Conservation (phyloP, 2,113 vertebrate species). For the Tychaedon coryphoeus region DNA sequence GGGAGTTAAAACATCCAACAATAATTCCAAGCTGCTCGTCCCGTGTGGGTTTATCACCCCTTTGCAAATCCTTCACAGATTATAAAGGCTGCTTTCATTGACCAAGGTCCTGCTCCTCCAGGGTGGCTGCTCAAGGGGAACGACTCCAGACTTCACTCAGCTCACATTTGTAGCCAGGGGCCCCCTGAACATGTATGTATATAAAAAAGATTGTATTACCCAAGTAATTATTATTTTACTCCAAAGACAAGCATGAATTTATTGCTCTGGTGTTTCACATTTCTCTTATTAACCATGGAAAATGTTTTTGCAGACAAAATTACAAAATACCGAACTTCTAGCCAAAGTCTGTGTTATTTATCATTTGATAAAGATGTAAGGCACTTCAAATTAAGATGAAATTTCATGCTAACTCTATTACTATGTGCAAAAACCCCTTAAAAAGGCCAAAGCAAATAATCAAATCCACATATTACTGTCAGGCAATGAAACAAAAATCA, state of each 20-base stretch:
- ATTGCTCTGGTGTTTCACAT: not conserved
- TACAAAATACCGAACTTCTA: not conserved
- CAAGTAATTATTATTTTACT: not conserved
- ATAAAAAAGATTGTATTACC: not conserved
- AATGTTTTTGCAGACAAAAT: conserved; percentile 8
- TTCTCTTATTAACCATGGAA: not conserved
- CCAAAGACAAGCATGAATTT: not conserved
- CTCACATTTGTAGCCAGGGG: not conserved
- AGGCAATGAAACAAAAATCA: not conserved
- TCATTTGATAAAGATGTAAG: not conserved
- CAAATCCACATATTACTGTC: not conserved
- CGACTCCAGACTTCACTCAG: not conserved
- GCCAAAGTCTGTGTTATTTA: not conserved
- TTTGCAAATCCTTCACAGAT: not conserved
- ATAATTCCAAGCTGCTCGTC: accelerated
- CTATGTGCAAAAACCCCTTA: not conserved
- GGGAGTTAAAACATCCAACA: not conserved
- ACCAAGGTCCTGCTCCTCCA: not conserved
- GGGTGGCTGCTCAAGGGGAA: not conserved
- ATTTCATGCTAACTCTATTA: not conserved
- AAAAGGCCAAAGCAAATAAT: not conserved
- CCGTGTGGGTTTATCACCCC: not conserved
- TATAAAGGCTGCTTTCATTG: not conserved
- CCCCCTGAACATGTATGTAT: not conserved
- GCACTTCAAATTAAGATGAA: not conserved